These are phyloP conservation scores for Bombus fervidus DNA, from an alignment of 1,140 invertebrate species.

Conservation along the genomic window DNA sequence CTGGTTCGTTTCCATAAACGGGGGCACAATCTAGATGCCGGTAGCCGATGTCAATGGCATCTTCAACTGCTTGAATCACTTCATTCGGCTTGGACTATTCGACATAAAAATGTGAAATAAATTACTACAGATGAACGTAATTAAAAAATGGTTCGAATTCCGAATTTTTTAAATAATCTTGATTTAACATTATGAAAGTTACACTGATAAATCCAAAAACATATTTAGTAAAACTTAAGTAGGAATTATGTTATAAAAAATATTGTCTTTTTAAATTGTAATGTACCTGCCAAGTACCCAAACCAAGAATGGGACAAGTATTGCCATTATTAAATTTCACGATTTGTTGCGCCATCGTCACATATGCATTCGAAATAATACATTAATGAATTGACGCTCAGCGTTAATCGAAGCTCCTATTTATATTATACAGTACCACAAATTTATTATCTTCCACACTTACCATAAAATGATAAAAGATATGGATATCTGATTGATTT, in stretches of 20 bases:
- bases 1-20: constrained; percentile 89
- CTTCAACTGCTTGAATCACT: constrained; percentile 85
- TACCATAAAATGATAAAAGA: too few relatives aligned
- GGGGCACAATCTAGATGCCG: constrained; percentile 87
- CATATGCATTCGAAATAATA: too few relatives aligned
- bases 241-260: background rate
- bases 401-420: background rate
- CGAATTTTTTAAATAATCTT: background rate
- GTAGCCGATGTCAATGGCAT: constrained; percentile 87
- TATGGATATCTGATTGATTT: too few relatives aligned
- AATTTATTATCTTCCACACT: background rate
- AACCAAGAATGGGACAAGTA: background rate
- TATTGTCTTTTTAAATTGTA: background rate
- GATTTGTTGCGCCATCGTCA: background rate
- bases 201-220: background rate
- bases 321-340: constrained; percentile 4
- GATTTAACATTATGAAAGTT: background rate
- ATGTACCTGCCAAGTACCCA: constrained; percentile 2
- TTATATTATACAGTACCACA: background rate
- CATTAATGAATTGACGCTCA: background rate
- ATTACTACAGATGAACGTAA: background rate
- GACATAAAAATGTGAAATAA: background rate
- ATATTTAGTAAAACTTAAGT: background rate
- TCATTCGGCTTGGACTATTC: constrained; percentile 79
- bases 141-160: background rate